These are phyloP conservation scores for Phortica variegata DNA, from an alignment of 1,140 invertebrate genomes.

Conservation along the genomic window DNA sequence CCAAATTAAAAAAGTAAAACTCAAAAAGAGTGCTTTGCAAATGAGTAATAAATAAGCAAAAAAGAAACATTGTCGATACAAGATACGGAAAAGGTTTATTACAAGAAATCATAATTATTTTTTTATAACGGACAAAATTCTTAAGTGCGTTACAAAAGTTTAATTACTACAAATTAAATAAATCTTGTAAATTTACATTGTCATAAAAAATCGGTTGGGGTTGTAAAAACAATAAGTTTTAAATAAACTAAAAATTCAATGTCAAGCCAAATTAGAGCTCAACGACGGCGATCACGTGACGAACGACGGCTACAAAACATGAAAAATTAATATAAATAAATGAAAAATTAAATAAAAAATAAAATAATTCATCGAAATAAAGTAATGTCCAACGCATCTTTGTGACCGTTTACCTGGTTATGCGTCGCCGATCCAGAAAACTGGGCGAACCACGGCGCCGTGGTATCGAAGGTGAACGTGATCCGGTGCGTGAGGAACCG, in stretches of 20 bases:
- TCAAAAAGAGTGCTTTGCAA: too few relatives aligned
- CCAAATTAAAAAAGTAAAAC: constrained; percentile 35
- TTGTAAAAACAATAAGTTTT: too few relatives aligned
- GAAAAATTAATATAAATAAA: constrained; percentile 52
- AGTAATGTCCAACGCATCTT: constrained; percentile 8
- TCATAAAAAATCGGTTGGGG: too few relatives aligned
- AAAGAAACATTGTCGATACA: too few relatives aligned
- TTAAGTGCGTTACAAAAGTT: too few relatives aligned
- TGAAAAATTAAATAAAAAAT: constrained; percentile 20
- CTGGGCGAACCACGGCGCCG: constrained; percentile 85
- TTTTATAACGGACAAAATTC: too few relatives aligned
- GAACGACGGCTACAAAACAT: constrained; percentile 59
- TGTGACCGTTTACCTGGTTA: constrained; percentile 76
- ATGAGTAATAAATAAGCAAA: constrained; percentile 37
- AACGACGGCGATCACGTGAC: constrained; percentile 51
- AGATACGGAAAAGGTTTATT: too few relatives aligned
- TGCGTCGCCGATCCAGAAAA: constrained; percentile 83
- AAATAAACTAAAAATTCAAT: too few relatives aligned
- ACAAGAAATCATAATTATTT: too few relatives aligned
- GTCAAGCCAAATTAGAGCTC: too few relatives aligned
- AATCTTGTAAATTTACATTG: too few relatives aligned
- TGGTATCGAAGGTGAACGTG: constrained; percentile 82
- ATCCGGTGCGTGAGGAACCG: constrained; percentile 58
- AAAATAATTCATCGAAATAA: constrained; percentile 9
- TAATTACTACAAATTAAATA: too few relatives aligned